A percentile compares a stretch with the other conserved stretches of the same genome.
These are phyloP conservation scores for Neuroscelio doddi DNA, from an alignment of 2,888 invertebrate genomes.

Conservation along the genomic window DNA sequence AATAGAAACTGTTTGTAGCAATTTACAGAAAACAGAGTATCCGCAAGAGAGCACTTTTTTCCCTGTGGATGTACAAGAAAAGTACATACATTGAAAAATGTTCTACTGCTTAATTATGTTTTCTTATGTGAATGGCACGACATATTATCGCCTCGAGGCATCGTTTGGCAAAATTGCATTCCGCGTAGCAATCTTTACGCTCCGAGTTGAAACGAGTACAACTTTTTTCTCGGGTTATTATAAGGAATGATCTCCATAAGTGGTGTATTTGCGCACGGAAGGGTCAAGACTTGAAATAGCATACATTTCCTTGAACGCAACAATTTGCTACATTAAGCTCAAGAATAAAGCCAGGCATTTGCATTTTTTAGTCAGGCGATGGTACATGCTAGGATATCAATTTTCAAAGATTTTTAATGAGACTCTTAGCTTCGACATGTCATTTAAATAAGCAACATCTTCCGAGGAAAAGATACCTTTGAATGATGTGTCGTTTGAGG, in stretches of 20 bases:
- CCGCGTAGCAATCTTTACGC: conserved; percentile 33
- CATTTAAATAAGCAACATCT: no score
- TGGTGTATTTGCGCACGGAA: conserved; percentile 32
- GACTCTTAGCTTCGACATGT: no score
- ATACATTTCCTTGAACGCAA: conserved; percentile 7
- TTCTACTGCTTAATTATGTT: conserved; percentile 32
- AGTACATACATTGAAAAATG: conserved; percentile 12
- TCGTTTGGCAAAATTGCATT: conserved; percentile 41
- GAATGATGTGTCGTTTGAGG: no score
- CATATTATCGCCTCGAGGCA: conserved; percentile 33
- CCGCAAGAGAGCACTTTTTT: no score
- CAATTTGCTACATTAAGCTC: conserved; percentile 20
- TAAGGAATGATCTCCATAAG: conserved; percentile 38
- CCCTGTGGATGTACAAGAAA: no score
- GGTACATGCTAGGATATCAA: conserved; percentile 1
- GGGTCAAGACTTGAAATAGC: conserved; percentile 20
- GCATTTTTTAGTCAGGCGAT: no score
- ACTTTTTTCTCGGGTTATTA: conserved; percentile 34
- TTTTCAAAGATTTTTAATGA: neutral
- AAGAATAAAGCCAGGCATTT: no score
- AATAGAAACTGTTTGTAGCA: no score
- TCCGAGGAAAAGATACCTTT: no score
- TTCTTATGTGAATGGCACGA: conserved; percentile 31
- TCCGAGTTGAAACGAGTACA: conserved; percentile 21
- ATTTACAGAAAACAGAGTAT: no score